Base-by-base conservation (phyloP, 2,797 vertebrate species). In the Microctenopoma lineatum region DNA sequence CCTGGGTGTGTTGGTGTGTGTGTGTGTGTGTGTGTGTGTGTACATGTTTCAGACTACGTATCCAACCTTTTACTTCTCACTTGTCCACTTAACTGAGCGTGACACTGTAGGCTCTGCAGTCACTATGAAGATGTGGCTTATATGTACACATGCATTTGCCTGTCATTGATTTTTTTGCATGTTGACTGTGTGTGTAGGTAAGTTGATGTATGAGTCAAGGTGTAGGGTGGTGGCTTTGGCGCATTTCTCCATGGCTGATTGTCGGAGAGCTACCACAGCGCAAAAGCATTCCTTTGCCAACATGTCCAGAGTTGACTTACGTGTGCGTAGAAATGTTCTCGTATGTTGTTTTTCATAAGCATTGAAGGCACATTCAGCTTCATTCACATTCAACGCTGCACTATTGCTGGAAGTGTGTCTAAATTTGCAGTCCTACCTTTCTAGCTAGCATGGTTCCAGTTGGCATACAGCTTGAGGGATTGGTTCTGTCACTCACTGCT, bases 191-290 rank as follows among this genome's bases (percentile, higher is more conserved):
- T 29, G 45, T 12, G 65, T 55, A 59, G 64, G 80, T 79, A 63
- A 80, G 47, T 59, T 53, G 65, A 82, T 75, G 74, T 62, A 69
- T 77, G 80, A 86, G 72, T 84, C 65, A 55, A 82, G 75, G 73
- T 88, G 81, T 70, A 54, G 90, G 85, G 88, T 89, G 87, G 86
- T 84, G 86, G 86, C 89, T 91, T 79, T 91, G 82, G 73, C 76
- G 87, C 88, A 90, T 89, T 90, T 84, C 75, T 81, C 10, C 36
- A 57, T 5, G 39, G 59, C 73, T 76, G 75, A 85, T 89, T 84
- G 88, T 90, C 87, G 83, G 73, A 84, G 80, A 84, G 80, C 41
- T 62, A 86, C 79, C 0, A 16, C 62, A 80, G 82, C 18, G 41
- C 48, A 68, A 72, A 66, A 71, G 79, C 79, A 76, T 85, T 88